Evolutionary conservation across 53 echinoderm and acorn worm genomes (phyloP).

Genomic region (Echinarachnius parma): DNA sequence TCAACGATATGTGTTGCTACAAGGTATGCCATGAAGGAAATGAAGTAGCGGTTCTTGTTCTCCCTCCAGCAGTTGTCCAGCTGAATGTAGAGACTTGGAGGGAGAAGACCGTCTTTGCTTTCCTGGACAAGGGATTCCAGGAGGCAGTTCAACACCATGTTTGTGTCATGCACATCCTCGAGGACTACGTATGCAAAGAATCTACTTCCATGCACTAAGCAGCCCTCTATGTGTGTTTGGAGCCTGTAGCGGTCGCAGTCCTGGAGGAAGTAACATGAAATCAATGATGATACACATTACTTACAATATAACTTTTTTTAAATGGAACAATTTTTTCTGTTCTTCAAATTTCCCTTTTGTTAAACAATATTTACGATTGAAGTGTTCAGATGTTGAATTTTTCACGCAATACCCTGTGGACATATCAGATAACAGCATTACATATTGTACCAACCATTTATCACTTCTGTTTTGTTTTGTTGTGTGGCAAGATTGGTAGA

Average conservation of each 20-base stretch:
- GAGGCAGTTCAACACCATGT: conserved; percentile 1
- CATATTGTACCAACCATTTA: too few relatives aligned
- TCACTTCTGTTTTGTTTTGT: too few relatives aligned
- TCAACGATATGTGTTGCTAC: conserved; percentile 3
- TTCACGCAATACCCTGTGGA: too few relatives aligned
- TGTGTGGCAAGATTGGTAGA: too few relatives aligned
- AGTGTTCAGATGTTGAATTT: too few relatives aligned
- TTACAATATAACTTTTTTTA: too few relatives aligned
- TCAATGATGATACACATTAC: too few relatives aligned
- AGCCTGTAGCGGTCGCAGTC: conserved; percentile 1
- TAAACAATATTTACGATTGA: too few relatives aligned
- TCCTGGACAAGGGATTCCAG: neutral
- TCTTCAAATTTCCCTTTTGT: too few relatives aligned
- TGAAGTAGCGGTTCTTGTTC: conserved; percentile 5
- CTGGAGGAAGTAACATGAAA: too few relatives aligned
- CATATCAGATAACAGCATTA: too few relatives aligned
- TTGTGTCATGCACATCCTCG: neutral
- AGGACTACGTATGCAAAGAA: neutral
- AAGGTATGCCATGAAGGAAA: neutral
- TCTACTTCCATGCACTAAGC: neutral
- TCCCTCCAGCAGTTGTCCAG: conserved; percentile 4
- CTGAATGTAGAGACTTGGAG: neutral
- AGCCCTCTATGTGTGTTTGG: neutral
- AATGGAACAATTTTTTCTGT: too few relatives aligned
- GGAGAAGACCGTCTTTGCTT: neutral